Conservation (phyloP, 2,113 vertebrate species). For the Pangasianodon gigas region DNA sequence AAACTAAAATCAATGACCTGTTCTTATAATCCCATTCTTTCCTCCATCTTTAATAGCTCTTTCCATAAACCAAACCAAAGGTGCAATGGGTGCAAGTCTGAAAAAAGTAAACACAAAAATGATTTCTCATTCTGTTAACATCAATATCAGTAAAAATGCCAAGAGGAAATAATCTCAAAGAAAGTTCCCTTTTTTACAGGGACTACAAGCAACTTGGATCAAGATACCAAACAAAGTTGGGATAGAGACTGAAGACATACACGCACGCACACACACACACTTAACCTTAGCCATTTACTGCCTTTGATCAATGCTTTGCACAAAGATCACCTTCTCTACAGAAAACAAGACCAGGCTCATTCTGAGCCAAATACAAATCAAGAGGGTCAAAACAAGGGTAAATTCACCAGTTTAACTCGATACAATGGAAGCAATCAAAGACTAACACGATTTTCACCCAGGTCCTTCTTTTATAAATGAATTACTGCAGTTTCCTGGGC, state of each 20-base stretch:
- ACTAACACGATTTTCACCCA: neutral
- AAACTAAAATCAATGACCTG: constrained; percentile 43
- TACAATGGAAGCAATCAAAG: constrained; percentile 27
- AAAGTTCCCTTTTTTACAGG: neutral
- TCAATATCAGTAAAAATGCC: neutral
- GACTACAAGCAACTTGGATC: neutral
- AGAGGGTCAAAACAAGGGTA: constrained; percentile 17
- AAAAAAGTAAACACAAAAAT: neutral
- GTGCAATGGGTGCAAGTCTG: neutral
- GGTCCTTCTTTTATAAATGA: constrained; percentile 1
- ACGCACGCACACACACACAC: constrained; percentile 2
- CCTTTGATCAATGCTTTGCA: constrained; percentile 55
- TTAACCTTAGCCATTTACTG: constrained; percentile 47
- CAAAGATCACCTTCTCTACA: constrained; percentile 30
- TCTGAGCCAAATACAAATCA: constrained; percentile 57
- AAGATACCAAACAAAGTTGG: constrained; percentile 21
- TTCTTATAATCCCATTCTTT: constrained; percentile 27
- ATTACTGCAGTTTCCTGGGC: neutral
- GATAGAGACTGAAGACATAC: constrained; percentile 3
- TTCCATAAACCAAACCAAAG: neutral
- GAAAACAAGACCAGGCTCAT: constrained; percentile 49
- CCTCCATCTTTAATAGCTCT: neutral
- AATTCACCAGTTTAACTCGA: constrained; percentile 36
- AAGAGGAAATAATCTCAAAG: constrained; percentile 9
- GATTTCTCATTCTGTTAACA: neutral